Evolutionary conservation across 2,113 vertebrate species (phyloP).

Genomic region (Melanerpes aurifrons): DNA sequence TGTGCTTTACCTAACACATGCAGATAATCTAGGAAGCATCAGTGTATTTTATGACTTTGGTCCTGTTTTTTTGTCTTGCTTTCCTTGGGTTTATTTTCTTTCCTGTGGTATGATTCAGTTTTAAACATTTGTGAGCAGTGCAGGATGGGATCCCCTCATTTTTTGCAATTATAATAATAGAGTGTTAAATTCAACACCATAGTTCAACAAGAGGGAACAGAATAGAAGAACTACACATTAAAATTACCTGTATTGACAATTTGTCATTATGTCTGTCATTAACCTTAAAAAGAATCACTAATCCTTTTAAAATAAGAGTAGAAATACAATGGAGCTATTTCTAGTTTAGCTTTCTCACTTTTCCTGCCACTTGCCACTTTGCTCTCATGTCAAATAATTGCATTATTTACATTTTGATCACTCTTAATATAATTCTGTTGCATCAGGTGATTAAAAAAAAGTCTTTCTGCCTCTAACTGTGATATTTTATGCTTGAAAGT

Average conservation of each 20-base stretch:
- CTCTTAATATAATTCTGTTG: not conserved
- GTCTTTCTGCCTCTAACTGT: not conserved
- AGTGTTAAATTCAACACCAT: not conserved
- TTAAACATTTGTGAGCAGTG: not conserved
- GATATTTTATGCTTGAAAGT: not conserved
- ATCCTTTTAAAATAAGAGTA: not conserved
- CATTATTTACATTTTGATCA: not conserved
- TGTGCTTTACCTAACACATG: not conserved
- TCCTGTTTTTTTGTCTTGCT: not conserved
- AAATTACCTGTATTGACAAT: not conserved
- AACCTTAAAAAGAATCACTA: not conserved
- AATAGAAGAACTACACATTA: not conserved
- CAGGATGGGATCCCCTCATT: not conserved
- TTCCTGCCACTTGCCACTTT: not conserved
- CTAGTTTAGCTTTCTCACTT: not conserved
- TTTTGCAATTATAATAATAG: not conserved
- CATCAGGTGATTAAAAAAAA: not conserved
- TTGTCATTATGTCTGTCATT: not conserved
- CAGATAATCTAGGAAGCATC: not conserved
- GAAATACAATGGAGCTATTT: not conserved
- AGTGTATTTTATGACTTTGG: not conserved
- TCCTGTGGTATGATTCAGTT: not conserved
- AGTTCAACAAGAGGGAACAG: not conserved
- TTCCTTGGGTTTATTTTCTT: not conserved
- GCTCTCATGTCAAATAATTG: not conserved